Evolutionary conservation across 23 tunicate species (phyloP).

Genomic region (Trididemnum nubilum): DNA sequence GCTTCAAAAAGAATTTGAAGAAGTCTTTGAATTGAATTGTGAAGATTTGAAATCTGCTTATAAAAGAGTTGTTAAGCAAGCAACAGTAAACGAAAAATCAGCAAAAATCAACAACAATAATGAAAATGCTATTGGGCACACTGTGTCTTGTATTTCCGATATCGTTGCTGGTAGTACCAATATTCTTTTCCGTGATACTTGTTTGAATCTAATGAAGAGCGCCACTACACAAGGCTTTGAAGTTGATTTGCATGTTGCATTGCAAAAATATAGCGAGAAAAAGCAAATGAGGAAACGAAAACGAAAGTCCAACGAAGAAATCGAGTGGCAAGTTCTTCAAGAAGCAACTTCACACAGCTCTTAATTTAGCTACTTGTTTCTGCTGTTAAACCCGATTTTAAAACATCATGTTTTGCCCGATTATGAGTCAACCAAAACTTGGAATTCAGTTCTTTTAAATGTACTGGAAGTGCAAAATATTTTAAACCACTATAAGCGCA

Average conservation of each 20-base stretch:
- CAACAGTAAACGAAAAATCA: neutral
- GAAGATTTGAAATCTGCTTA: neutral
- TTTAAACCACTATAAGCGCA: too few relatives aligned
- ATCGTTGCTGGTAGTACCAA: constrained; percentile 30
- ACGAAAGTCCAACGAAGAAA: neutral
- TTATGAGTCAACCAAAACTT: too few relatives aligned
- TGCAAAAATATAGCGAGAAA: neutral
- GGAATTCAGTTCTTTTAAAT: too few relatives aligned
- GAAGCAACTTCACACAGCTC: too few relatives aligned
- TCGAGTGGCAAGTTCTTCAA: constrained; percentile 13
- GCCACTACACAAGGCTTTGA: constrained; percentile 26
- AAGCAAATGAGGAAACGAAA: constrained; percentile 6
- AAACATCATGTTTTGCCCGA: too few relatives aligned
- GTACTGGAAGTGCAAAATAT: too few relatives aligned
- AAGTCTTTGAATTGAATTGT: neutral
- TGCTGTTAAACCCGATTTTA: too few relatives aligned
- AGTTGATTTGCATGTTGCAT: constrained; percentile 8
- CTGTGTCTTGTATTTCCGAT: constrained; percentile 20
- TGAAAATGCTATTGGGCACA: neutral
- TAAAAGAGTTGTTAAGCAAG: constrained; percentile 4
- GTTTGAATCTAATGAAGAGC: constrained; percentile 27
- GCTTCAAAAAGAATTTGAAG: neutral
- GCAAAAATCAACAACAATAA: neutral
- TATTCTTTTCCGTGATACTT: constrained; percentile 19
- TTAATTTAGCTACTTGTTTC: too few relatives aligned